phyloP scores from a whole-genome alignment of 2,888 invertebrate species.

The Acleris laterana region DNA sequence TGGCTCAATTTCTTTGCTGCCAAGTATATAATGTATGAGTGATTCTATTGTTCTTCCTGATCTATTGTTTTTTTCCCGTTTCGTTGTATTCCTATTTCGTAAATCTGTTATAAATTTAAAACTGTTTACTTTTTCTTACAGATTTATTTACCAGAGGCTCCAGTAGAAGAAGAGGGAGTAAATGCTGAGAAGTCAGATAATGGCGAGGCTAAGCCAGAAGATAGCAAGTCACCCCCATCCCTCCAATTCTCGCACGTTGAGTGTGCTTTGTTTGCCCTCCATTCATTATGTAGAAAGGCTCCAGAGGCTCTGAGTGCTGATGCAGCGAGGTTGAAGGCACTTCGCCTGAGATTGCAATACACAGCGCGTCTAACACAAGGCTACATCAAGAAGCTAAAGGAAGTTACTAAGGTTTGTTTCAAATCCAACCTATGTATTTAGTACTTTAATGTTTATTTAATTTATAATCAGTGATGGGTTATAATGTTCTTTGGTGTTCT shows the following conservation, averaged over 20 bases:
- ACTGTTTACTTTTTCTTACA: constrained; percentile 59
- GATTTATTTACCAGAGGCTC: constrained; percentile 95
- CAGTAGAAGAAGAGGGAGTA: constrained; percentile 77
- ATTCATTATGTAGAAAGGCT: constrained; percentile 90
- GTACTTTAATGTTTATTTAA: constrained; percentile 8
- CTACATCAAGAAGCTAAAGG: constrained; percentile 88
- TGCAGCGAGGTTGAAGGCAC: constrained; percentile 91
- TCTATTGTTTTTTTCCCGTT: too few species aligned
- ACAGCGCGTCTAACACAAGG: constrained; percentile 96
- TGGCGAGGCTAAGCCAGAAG: constrained; percentile 58
- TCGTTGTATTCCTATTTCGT: too few species aligned
- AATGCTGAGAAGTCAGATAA: constrained; percentile 72
- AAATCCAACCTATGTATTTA: constrained; percentile 38
- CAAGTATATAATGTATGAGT: too few species aligned
- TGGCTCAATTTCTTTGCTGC: too few species aligned
- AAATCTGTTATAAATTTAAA: too few species aligned
- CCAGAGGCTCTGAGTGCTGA: constrained; percentile 90
- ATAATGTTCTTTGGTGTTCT: constrained; percentile 33
- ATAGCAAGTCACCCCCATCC: constrained; percentile 87
- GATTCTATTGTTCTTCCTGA: too few species aligned
- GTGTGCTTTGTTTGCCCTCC: constrained; percentile 91
- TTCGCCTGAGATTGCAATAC: constrained; percentile 94
- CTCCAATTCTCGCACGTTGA: constrained; percentile 97
- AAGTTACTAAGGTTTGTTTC: constrained; percentile 80
- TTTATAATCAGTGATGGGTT: neutral